Evolutionary conservation across 2,797 vertebrate genomes (phyloP).

Genomic region (Ctenopoma multispine): DNA sequence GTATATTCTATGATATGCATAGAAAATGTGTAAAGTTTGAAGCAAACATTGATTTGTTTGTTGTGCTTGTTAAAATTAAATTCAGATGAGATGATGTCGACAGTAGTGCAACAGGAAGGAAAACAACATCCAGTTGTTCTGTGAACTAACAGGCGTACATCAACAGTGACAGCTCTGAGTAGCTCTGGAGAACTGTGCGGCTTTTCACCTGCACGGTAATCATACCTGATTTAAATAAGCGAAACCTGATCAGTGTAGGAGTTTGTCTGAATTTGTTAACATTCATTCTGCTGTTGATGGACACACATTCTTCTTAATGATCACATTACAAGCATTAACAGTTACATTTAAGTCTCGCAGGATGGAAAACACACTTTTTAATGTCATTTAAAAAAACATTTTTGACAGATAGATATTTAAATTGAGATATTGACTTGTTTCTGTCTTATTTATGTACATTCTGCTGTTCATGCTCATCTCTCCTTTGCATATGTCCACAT

Average conservation of each 20-base stretch:
- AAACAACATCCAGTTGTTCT: conserved; percentile 50
- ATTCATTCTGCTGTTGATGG: conserved; percentile 32
- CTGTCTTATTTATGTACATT: conserved; percentile 7
- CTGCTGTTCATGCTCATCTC: conserved; percentile 3
- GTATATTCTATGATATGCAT: not conserved
- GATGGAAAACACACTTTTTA: conserved; percentile 1
- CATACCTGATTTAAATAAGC: conserved; percentile 49
- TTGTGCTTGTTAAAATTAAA: conserved; percentile 15
- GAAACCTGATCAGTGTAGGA: conserved; percentile 27
- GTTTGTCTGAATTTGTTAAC: conserved; percentile 46
- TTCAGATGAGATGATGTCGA: conserved; percentile 15
- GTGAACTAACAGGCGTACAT: conserved; percentile 43
- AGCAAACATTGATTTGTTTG: conserved; percentile 20
- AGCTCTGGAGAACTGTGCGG: conserved; percentile 12
- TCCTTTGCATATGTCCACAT: conserved; percentile 17
- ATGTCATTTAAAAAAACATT: conserved; percentile 6
- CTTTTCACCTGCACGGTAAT: conserved; percentile 28
- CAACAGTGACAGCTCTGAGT: conserved; percentile 24
- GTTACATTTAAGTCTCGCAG: not conserved
- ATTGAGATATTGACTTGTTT: conserved; percentile 16
- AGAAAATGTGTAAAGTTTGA: not conserved
- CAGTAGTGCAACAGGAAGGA: conserved; percentile 14
- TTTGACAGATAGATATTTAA: not conserved
- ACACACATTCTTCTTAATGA: conserved; percentile 17
- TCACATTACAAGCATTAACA: conserved; percentile 2